Percentiles rank a stretch among this genome's conserved stretches.
These are phyloP conservation scores for Druceiella hillmani DNA, from an alignment of 2,888 invertebrate genomes.

Conservation along the genomic window DNA sequence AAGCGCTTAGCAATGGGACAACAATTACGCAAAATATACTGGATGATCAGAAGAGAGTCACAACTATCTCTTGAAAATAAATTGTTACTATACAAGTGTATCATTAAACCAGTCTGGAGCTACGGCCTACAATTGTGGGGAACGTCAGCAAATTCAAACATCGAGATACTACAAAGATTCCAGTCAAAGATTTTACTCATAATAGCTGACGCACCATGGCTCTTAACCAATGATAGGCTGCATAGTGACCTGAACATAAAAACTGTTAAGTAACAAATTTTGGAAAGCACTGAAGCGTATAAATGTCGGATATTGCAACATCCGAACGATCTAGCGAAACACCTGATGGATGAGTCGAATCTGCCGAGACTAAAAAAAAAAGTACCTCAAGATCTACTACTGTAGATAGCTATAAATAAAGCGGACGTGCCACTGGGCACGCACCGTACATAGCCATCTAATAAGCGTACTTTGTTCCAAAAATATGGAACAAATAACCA, in stretches of 20 bases:
- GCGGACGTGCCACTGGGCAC: too few relatives aligned
- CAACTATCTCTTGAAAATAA: not conserved
- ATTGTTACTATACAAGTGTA: not conserved
- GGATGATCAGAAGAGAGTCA: not conserved
- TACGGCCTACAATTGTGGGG: constrained; percentile 2
- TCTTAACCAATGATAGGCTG: not conserved
- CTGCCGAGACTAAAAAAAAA: too few relatives aligned
- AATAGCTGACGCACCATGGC: not conserved
- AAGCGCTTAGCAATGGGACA: not conserved
- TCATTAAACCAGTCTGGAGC: not conserved
- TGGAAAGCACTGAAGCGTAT: too few relatives aligned
- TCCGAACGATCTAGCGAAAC: too few relatives aligned
- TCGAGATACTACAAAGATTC: not conserved
- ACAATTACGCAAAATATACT: not conserved
- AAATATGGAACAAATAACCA: too few relatives aligned
- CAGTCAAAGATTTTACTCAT: not conserved
- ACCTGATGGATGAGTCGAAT: too few relatives aligned
- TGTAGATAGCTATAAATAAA: too few relatives aligned
- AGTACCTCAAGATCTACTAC: too few relatives aligned
- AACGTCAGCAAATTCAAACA: not conserved
- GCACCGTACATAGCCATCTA: too few relatives aligned
- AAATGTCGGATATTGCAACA: too few relatives aligned
- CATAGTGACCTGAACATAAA: not conserved
- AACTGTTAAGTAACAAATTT: not conserved
- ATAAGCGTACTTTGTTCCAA: too few relatives aligned